Evolutionary conservation across 2,888 invertebrate species (phyloP).

Genomic region (Drosophila lacicola): DNA sequence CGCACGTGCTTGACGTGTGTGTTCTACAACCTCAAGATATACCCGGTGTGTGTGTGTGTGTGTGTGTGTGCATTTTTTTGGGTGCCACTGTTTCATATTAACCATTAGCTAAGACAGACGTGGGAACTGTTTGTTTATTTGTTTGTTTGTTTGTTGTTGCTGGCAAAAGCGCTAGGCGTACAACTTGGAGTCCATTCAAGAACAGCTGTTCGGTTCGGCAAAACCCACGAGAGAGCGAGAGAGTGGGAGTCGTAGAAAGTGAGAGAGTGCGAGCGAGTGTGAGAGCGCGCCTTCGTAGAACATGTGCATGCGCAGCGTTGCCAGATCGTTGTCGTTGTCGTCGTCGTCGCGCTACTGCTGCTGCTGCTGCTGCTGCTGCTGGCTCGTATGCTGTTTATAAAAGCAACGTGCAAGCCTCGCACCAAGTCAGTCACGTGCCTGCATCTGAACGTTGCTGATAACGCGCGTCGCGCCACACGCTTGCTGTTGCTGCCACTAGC

Average conservation of each 20-base stretch:
- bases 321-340: slow-evolving; percentile 52
- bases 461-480: slow-evolving; percentile 55
- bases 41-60: slow-evolving; percentile 8
- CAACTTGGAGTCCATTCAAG: slow-evolving; percentile 42
- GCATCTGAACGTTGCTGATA: slow-evolving; percentile 66
- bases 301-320: slow-evolving; percentile 65
- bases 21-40: neutral
- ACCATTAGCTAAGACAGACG: neutral
- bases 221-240: slow-evolving; percentile 6
- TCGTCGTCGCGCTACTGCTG: neutral
- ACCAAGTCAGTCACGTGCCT: slow-evolving; percentile 80
- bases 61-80: slow-evolving; percentile 7
- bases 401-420: slow-evolving; percentile 65
- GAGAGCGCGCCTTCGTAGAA: slow-evolving; percentile 32
- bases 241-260: slow-evolving; percentile 7
- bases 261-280: slow-evolving; percentile 13
- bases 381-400: slow-evolving; percentile 65
- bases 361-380: neutral
- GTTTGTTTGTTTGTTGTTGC: slow-evolving; percentile 29
- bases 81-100: neutral
- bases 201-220: slow-evolving; percentile 56
- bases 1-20: neutral
- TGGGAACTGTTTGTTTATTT: slow-evolving; percentile 27
- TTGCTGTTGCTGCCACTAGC: slow-evolving; percentile 41
- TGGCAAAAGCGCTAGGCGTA: slow-evolving; percentile 18